phyloP scores from a whole-genome alignment of 2,113 vertebrate species.

The Pseudopodoces humilis region DNA sequence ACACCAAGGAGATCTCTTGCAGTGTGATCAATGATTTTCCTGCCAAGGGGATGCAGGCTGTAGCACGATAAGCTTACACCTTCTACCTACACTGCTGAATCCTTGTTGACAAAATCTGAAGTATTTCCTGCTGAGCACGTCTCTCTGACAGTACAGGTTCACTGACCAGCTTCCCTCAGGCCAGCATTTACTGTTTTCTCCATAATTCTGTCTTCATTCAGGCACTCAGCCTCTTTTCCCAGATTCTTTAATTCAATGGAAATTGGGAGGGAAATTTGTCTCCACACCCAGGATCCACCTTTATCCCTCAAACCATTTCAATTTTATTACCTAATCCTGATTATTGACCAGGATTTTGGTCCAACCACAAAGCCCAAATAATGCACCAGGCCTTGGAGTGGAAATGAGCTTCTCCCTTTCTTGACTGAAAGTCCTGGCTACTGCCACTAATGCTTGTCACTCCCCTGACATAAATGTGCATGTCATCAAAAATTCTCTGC shows the following conservation, averaged over 20 bases:
- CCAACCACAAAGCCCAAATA: background rate
- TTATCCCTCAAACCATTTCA: background rate
- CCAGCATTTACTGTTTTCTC: background rate
- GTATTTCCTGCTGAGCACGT: background rate
- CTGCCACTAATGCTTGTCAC: background rate
- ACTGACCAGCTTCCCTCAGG: background rate
- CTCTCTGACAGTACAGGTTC: background rate
- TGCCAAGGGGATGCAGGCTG: background rate
- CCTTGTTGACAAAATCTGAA: background rate
- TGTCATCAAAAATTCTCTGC: background rate
- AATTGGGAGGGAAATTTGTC: background rate
- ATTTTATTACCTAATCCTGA: conserved; percentile 22
- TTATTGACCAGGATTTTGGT: background rate
- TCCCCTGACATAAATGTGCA: background rate
- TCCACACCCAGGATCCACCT: background rate
- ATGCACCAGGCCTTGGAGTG: background rate
- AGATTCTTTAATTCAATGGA: conserved; percentile 1
- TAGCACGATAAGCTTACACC: background rate
- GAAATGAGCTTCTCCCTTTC: background rate
- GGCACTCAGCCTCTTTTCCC: background rate
- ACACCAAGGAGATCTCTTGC: too few species aligned
- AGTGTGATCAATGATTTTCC: background rate
- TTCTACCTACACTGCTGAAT: background rate
- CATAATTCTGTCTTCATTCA: background rate
- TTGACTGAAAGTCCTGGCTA: background rate